Conservation (phyloP, 2,113 vertebrate genomes). For the Siphamia tubifer region DNA sequence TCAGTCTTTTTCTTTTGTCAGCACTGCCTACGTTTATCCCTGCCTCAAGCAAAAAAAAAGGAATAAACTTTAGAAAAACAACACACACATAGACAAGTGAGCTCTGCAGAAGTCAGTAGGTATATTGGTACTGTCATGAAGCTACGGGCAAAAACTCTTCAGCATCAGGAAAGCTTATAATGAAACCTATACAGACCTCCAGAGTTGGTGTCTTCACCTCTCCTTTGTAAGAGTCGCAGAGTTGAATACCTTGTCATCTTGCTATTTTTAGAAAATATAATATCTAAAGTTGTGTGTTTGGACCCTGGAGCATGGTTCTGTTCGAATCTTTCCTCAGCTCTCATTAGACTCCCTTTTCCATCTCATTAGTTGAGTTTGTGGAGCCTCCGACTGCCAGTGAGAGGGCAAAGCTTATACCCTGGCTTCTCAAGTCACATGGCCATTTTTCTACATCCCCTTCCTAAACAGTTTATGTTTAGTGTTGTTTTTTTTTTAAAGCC, state of each 20-base stretch:
- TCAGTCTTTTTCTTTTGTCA: constrained; percentile 39
- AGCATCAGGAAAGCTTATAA: not conserved
- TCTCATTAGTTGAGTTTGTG: constrained; percentile 33
- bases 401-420: not conserved
- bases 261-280: not conserved
- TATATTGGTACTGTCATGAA: not conserved
- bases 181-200: not conserved
- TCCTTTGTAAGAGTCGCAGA: not conserved
- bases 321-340: not conserved
- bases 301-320: not conserved
- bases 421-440: not conserved
- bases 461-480: not conserved
- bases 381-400: not conserved
- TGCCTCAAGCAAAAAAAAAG: not conserved
- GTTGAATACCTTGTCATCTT: not conserved
- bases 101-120: not conserved
- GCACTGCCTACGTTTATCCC: not conserved
- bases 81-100: not conserved
- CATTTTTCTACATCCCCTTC: not conserved
- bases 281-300: constrained; percentile 3
- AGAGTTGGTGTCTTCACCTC: not conserved
- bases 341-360: constrained; percentile 9
- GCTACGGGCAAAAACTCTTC: not conserved
- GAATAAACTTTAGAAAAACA: not conserved
- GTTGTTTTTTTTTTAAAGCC: no score